Conservation (phyloP, 2,797 vertebrate species). For the Betta splendens region DNA sequence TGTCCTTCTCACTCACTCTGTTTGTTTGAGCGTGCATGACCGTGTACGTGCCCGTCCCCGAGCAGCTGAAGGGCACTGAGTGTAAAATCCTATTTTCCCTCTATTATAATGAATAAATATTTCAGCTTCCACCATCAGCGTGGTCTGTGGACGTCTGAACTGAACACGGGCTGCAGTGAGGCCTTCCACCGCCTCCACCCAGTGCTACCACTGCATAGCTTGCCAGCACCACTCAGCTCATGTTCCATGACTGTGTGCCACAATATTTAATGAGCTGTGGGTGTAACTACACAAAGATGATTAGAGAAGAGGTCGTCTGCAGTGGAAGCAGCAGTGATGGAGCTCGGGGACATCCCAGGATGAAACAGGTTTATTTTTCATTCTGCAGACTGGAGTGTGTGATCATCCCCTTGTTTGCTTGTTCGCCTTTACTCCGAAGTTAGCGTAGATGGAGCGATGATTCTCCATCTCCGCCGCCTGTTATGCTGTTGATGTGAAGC, state of each 20-base stretch:
- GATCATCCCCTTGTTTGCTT: neutral
- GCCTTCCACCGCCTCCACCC: slow-evolving; percentile 9
- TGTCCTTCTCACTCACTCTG: slow-evolving; percentile 55
- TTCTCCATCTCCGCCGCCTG: neutral
- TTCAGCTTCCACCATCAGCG: slow-evolving; percentile 5
- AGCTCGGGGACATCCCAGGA: slow-evolving; percentile 11
- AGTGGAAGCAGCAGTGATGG: slow-evolving; percentile 36
- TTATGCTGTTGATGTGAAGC: neutral
- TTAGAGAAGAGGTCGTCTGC: slow-evolving; percentile 34
- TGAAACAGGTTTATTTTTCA: slow-evolving; percentile 3
- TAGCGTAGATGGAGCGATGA: neutral
- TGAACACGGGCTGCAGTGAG: slow-evolving; percentile 1
- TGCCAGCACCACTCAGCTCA: slow-evolving; percentile 17
- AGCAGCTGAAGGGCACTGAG: slow-evolving; percentile 59
- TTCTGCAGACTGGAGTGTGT: neutral
- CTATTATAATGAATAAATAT: slow-evolving; percentile 27
- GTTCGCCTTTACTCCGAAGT: neutral
- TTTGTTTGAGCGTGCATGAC: slow-evolving; percentile 55
- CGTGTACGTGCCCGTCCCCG: slow-evolving; percentile 51
- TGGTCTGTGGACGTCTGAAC: neutral
- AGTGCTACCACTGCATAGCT: slow-evolving; percentile 13
- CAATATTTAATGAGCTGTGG: slow-evolving; percentile 37
- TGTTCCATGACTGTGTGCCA: slow-evolving; percentile 19
- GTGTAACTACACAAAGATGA: slow-evolving; percentile 42
- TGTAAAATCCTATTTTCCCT: slow-evolving; percentile 25